Conservation (phyloP, 2,797 vertebrate genomes). For the Lutjanus argentimaculatus region DNA sequence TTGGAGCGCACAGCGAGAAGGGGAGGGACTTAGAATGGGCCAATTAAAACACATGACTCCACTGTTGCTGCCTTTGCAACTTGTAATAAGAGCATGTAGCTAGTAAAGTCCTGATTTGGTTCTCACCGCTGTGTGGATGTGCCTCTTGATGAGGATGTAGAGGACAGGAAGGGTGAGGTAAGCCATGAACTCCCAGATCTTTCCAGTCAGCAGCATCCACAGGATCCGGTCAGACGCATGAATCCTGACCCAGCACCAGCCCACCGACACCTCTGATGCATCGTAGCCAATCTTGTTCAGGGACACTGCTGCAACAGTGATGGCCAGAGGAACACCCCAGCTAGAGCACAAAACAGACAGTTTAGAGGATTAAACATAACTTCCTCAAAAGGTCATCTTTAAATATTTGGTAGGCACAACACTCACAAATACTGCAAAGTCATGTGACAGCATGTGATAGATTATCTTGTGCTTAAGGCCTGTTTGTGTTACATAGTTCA, state of each 20-base stretch:
- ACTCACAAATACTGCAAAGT: slow-evolving; percentile 16
- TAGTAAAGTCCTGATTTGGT: neutral
- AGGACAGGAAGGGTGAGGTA: slow-evolving; percentile 92
- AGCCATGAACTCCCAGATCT: slow-evolving; percentile 96
- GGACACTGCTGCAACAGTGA: slow-evolving; percentile 89
- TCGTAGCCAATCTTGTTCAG: slow-evolving; percentile 96
- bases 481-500: slow-evolving; percentile 11
- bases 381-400: slow-evolving; percentile 19
- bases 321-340: slow-evolving; percentile 93
- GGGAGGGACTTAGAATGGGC: too few relatives aligned
- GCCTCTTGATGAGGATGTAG: slow-evolving; percentile 94
- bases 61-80: neutral
- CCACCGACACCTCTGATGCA: slow-evolving; percentile 95
- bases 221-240: slow-evolving; percentile 87
- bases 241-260: slow-evolving; percentile 97
- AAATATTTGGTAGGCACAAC: slow-evolving; percentile 16
- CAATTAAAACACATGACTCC: neutral
- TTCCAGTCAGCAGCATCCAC: slow-evolving; percentile 97
- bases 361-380: neutral
- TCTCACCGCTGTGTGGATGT: slow-evolving; percentile 93
- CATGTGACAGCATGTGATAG: slow-evolving; percentile 50
- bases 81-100: neutral
- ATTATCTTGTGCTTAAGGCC: slow-evolving; percentile 28
- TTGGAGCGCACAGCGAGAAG: too few relatives aligned
- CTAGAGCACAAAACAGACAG: slow-evolving; percentile 74